Evolutionary conservation across 2,888 invertebrate species (phyloP).

Genomic region (Dioctria rufipes): DNA sequence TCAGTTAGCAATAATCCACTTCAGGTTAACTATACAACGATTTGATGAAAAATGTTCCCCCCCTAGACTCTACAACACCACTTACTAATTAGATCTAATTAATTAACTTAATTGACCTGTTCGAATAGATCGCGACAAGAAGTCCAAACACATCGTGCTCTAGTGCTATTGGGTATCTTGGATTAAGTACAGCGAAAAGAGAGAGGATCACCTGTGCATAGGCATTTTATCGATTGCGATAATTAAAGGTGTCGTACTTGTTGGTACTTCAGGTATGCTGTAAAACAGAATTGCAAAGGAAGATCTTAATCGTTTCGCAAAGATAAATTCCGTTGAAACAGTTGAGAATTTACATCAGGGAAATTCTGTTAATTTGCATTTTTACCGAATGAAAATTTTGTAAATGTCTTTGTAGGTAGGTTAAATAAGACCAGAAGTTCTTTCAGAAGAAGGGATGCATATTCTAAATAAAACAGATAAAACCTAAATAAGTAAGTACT

Average conservation of each 20-base stretch:
- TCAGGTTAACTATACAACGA: not conserved
- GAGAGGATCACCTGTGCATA: conserved; percentile 40
- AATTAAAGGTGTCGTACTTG: conserved; percentile 55
- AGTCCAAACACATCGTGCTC: conserved; percentile 40
- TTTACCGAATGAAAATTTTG: not conserved
- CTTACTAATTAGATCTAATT: conserved; percentile 54
- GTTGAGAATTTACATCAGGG: not conserved
- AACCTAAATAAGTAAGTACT: too few species aligned
- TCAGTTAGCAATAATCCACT: not conserved
- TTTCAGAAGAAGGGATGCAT: too few species aligned
- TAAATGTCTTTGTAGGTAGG: too few species aligned
- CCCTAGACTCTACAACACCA: conserved; percentile 47
- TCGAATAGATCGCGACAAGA: conserved; percentile 55
- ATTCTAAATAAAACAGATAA: too few species aligned
- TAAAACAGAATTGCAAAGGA: not conserved
- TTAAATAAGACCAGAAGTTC: too few species aligned
- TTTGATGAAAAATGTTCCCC: conserved; percentile 34
- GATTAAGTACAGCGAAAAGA: not conserved
- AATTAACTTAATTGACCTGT: conserved; percentile 55
- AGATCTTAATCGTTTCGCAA: conserved; percentile 31
- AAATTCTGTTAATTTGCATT: not conserved
- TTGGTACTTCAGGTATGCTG: conserved; percentile 43
- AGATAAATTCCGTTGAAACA: not conserved
- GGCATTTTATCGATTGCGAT: conserved; percentile 54
- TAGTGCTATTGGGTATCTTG: conserved; percentile 37